phyloP scores from a whole-genome alignment of 1,140 invertebrate species.

The Homalodisca vitripennis region DNA sequence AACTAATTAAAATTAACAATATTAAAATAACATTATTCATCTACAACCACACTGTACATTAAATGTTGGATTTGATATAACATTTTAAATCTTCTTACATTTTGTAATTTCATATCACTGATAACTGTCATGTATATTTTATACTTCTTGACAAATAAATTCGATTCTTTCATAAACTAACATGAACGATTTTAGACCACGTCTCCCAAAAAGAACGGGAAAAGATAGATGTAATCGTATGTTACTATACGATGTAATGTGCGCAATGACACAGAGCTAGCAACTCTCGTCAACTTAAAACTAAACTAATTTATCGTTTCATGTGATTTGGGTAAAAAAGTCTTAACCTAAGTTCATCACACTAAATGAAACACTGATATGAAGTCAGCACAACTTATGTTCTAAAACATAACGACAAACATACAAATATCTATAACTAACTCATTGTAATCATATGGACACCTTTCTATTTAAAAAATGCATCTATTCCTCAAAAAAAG shows the following conservation, averaged over 20 bases:
- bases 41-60: too few species aligned
- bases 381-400: constrained; percentile 18
- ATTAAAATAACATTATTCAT: too few species aligned
- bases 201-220: constrained; percentile 2
- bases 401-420: constrained; percentile 11
- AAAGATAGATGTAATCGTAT: too few species aligned
- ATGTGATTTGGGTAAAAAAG: constrained; percentile 6
- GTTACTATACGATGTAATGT: too few species aligned
- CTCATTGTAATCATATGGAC: constrained; percentile 18
- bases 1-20: too few species aligned
- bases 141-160: too few species aligned
- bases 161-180: too few species aligned
- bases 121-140: too few species aligned
- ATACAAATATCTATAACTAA: constrained; percentile 19
- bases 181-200: not conserved
- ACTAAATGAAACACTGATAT: constrained; percentile 15
- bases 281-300: not conserved
- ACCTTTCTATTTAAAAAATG: not conserved
- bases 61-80: too few species aligned
- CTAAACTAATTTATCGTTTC: not conserved
- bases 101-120: too few species aligned
- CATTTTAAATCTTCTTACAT: too few species aligned
- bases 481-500: not conserved
- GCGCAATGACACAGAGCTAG: not conserved
- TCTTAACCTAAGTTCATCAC: constrained; percentile 5